These are phyloP conservation scores for Choreutis nemorana DNA, from an alignment of 2,888 invertebrate genomes.

Conservation along the genomic window DNA sequence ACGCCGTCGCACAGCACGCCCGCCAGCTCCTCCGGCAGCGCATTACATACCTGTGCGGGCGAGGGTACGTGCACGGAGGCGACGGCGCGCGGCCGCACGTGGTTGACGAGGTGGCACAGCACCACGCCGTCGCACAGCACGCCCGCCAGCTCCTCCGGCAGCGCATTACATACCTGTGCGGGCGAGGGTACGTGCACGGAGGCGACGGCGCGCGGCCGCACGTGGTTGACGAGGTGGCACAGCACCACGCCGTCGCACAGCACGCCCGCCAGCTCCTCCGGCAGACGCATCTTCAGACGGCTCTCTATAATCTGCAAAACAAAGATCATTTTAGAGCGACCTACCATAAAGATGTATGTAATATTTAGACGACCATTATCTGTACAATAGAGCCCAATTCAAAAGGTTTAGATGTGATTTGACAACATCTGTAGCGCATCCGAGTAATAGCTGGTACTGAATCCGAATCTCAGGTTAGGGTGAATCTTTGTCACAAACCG, in stretches of 20 bases:
- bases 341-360: too few species aligned
- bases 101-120: constrained; percentile 92
- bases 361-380: too few species aligned
- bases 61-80: constrained; percentile 95
- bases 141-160: constrained; percentile 86
- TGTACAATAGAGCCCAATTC: too few species aligned
- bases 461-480: too few species aligned
- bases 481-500: too few species aligned
- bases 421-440: too few species aligned
- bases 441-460: too few species aligned
- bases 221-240: constrained; percentile 94
- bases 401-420: too few species aligned
- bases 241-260: constrained; percentile 92
- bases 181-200: constrained; percentile 96
- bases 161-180: constrained; percentile 75
- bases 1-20: constrained; percentile 91
- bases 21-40: constrained; percentile 84
- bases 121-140: constrained; percentile 92
- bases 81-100: constrained; percentile 89
- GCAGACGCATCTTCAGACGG: constrained; percentile 88
- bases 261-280: constrained; percentile 84
- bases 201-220: constrained; percentile 88
- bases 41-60: constrained; percentile 77
- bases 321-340: too few species aligned
- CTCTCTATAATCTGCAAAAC: constrained; percentile 82